These are phyloP conservation scores for Mercenaria mercenaria DNA, from an alignment of 1,140 invertebrate species.

Conservation along the genomic window DNA sequence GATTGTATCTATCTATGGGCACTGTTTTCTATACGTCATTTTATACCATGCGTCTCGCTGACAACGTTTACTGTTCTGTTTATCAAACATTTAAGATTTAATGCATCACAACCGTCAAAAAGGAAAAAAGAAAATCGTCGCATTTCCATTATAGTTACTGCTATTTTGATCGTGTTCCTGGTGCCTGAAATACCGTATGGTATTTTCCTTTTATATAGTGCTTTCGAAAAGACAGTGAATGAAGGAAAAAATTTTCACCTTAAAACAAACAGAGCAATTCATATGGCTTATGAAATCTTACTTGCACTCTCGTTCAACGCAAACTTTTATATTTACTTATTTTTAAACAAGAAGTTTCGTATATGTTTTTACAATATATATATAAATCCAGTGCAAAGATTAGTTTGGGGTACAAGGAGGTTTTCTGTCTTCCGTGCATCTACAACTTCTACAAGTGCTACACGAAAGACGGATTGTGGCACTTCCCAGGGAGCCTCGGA, in stretches of 20 bases:
- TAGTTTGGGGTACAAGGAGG: not conserved
- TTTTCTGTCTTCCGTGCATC: not conserved
- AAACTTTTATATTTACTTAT: constrained; percentile 59
- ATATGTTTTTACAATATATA: not conserved
- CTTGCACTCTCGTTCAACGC: constrained; percentile 41
- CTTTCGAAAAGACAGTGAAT: not conserved
- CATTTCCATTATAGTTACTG: constrained; percentile 27
- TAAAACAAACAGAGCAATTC: constrained; percentile 27
- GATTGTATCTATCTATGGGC: constrained; percentile 27
- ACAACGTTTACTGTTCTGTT: constrained; percentile 16
- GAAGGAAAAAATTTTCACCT: not conserved
- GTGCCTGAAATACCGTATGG: constrained; percentile 57
- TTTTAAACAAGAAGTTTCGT: constrained; percentile 49
- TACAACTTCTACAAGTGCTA: not conserved
- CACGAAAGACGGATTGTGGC: not conserved
- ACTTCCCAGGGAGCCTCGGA: not conserved
- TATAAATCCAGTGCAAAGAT: not conserved
- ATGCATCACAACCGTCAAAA: constrained; percentile 9
- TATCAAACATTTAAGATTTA: not conserved
- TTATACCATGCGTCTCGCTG: not conserved
- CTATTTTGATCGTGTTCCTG: constrained; percentile 42
- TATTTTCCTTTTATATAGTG: constrained; percentile 26
- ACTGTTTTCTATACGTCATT: constrained; percentile 18
- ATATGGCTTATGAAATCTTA: constrained; percentile 27
- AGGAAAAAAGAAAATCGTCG: constrained; percentile 9